phyloP scores from a whole-genome alignment of 30 jellyfish, hydroid and myxozoan species.

The Pseudorhiza aurosa region DNA sequence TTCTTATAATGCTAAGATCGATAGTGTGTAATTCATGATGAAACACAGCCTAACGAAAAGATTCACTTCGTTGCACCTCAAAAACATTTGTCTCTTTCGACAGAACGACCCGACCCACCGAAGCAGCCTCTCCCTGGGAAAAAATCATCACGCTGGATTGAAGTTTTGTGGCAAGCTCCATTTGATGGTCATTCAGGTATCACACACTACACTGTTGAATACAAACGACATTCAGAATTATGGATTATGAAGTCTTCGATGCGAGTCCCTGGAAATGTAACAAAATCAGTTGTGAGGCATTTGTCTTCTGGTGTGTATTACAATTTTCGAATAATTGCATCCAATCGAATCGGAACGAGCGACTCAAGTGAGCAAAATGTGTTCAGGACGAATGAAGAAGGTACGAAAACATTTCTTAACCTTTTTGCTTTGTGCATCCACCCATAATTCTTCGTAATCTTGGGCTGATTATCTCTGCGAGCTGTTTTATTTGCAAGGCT shows the following conservation, averaged over 20 bases:
- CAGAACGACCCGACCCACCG: conserved; percentile 85
- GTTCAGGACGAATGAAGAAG: conserved; percentile 88
- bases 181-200: conserved; percentile 75
- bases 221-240: conserved; percentile 29
- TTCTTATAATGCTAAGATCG: too few relatives aligned
- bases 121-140: conserved; percentile 29
- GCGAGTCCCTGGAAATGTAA: conserved; percentile 44
- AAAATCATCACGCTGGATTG: conserved; percentile 72
- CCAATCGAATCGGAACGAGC: conserved; percentile 75
- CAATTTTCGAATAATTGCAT: conserved; percentile 63
- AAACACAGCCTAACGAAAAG: too few relatives aligned
- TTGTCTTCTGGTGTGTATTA: conserved; percentile 73
- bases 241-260: conserved; percentile 32
- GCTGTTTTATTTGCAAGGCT: too few relatives aligned
- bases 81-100: neutral
- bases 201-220: conserved; percentile 51
- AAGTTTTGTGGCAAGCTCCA: conserved; percentile 72
- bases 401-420: conserved; percentile 21
- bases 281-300: conserved; percentile 25
- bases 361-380: conserved; percentile 55
- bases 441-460: too few relatives aligned
- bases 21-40: too few relatives aligned
- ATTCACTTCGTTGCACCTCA: neutral
- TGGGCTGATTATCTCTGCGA: too few relatives aligned
- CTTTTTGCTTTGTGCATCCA: too few relatives aligned